Percentiles rank a stretch among this genome's conserved stretches.
phyloP scores from a whole-genome alignment of 2,113 vertebrate species.

The Clinocottus analis region DNA sequence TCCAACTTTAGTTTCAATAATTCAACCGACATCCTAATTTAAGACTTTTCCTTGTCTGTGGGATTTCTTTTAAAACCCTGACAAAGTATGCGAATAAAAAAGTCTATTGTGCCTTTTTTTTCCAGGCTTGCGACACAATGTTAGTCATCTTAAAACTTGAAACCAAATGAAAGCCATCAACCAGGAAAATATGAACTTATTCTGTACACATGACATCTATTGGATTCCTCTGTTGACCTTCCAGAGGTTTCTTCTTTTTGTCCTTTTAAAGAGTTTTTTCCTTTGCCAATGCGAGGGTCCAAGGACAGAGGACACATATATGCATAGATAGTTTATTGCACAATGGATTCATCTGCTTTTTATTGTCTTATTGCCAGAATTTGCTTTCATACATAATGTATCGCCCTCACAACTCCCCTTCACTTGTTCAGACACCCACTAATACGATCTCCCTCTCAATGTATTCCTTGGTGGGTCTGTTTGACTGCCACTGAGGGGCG shows the following conservation, averaged over 20 bases:
- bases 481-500: slow-evolving; percentile 38
- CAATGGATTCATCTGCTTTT: not conserved
- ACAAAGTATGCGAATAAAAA: not conserved
- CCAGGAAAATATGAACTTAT: not conserved
- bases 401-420: slow-evolving; percentile 43
- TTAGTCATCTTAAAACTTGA: not conserved
- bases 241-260: not conserved
- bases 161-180: not conserved
- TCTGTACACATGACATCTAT: not conserved
- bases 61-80: not conserved
- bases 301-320: no score
- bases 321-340: not conserved
- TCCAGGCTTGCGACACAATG: not conserved
- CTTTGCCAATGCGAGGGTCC: no score
- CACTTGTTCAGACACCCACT: slow-evolving; percentile 34
- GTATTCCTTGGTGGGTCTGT: slow-evolving; percentile 39
- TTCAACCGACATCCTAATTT: not conserved
- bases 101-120: not conserved
- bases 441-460: slow-evolving; percentile 38
- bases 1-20: not conserved
- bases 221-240: not conserved
- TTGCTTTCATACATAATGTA: slow-evolving; percentile 17
- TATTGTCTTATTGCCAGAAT: slow-evolving; percentile 24
- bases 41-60: not conserved
- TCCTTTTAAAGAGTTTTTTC: not conserved